A percentile compares a stretch with the other conserved stretches of the same genome.
Evolutionary conservation across 2,113 vertebrate genomes (phyloP).

Genomic region (Gadus macrocephalus): DNA sequence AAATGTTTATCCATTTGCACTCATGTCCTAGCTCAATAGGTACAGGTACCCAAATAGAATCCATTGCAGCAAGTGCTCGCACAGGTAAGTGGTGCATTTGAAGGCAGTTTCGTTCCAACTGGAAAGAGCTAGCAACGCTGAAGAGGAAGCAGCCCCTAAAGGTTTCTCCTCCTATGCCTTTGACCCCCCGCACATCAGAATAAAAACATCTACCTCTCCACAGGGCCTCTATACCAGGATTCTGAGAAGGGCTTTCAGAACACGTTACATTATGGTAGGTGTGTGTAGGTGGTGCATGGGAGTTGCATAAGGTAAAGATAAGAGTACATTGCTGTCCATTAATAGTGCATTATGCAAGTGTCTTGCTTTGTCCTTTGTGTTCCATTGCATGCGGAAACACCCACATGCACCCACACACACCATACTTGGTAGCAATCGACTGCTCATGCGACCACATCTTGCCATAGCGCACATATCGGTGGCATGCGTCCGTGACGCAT

Average conservation of each 20-base stretch:
- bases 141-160: conserved; percentile 9
- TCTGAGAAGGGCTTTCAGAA: conserved; percentile 13
- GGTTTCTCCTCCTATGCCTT: background rate
- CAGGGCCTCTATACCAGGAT: background rate
- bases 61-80: background rate
- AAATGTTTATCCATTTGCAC: conserved; percentile 5
- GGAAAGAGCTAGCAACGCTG: background rate
- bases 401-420: background rate
- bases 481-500: background rate
- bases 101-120: background rate
- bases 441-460: background rate
- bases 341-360: background rate
- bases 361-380: background rate
- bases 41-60: background rate
- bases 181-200: conserved; percentile 10
- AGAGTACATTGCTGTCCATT: background rate
- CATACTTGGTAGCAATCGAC: background rate
- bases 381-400: background rate
- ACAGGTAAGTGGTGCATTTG: background rate
- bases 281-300: conserved; percentile 3
- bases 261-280: background rate
- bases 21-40: background rate
- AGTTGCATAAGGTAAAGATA: background rate
- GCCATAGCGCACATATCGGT: too few relatives aligned
- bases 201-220: conserved; percentile 10